Conservation (phyloP, 2,888 invertebrate species). For the Cartodere bifasciata region DNA sequence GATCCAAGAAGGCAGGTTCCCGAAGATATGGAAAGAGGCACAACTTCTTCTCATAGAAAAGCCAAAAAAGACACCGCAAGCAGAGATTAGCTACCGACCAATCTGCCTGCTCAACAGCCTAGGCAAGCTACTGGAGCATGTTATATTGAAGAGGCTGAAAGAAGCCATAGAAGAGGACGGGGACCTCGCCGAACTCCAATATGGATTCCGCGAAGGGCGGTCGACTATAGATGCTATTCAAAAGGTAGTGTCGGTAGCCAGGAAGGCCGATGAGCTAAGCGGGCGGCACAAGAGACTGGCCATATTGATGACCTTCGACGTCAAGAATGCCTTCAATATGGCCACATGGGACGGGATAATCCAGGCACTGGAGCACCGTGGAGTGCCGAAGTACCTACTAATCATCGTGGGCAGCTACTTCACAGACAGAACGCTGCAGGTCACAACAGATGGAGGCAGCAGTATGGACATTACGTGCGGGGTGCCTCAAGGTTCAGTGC, state of each 20-base stretch:
- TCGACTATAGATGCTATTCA: slow-evolving; percentile 5
- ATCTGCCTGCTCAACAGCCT: slow-evolving; percentile 8
- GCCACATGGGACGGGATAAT: slow-evolving; percentile 5
- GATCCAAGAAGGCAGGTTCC: background rate
- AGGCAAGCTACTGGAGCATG: slow-evolving; percentile 3
- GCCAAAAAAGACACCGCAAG: background rate
- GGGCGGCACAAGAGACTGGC: background rate
- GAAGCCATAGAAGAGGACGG: slow-evolving; percentile 2
- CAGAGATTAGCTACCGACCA: slow-evolving; percentile 3
- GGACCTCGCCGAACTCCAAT: slow-evolving; percentile 3
- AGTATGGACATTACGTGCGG: slow-evolving; percentile 2
- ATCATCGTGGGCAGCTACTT: slow-evolving; percentile 8
- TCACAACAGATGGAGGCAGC: background rate
- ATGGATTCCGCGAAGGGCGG: slow-evolving; percentile 5
- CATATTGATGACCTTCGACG: slow-evolving; percentile 3
- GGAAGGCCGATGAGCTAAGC: background rate
- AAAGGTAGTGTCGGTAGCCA: background rate
- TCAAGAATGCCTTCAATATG: slow-evolving; percentile 8
- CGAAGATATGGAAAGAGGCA: slow-evolving; percentile 8
- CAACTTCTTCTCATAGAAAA: slow-evolving; percentile 8
- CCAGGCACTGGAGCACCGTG: slow-evolving; percentile 3
- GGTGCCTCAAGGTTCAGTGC: slow-evolving; percentile 11
- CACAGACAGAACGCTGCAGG: slow-evolving; percentile 2
- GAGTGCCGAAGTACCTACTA: slow-evolving; percentile 2
- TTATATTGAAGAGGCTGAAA: slow-evolving; percentile 4